Conservation (phyloP, 2,113 vertebrate genomes). For the Dromaius novaehollandiae region DNA sequence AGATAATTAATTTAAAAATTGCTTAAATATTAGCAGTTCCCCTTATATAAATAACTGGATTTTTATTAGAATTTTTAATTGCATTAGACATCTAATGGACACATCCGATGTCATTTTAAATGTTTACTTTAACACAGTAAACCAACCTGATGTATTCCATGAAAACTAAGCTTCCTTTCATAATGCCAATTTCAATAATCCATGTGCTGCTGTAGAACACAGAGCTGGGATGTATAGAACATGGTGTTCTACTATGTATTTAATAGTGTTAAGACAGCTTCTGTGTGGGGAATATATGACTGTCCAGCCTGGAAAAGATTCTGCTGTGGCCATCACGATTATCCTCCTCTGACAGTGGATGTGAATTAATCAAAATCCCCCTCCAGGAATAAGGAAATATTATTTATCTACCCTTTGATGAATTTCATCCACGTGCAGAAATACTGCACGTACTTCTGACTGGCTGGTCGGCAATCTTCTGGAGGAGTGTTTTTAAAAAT, state of each 20-base stretch:
- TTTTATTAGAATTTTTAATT: conserved; percentile 62
- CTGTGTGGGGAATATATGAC: background rate
- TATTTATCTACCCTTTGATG: background rate
- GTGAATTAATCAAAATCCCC: background rate
- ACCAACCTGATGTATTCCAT: background rate
- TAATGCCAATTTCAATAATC: conserved; percentile 18
- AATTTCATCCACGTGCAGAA: background rate
- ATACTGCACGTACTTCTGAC: background rate
- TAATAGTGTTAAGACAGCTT: background rate
- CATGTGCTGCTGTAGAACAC: background rate
- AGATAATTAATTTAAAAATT: conserved; percentile 11
- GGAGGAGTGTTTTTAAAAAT: background rate
- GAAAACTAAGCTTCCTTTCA: background rate
- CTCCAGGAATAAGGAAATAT: background rate
- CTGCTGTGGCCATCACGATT: background rate
- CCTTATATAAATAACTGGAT: conserved; percentile 31
- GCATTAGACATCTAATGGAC: conserved; percentile 7
- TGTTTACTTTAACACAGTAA: background rate
- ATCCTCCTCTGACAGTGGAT: background rate
- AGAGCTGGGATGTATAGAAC: background rate
- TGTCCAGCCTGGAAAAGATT: background rate
- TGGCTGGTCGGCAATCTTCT: background rate
- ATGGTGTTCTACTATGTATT: rapidly evolving
- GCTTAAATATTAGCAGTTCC: conserved; percentile 60
- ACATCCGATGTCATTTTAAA: background rate